phyloP scores from a whole-genome alignment of 2,113 vertebrate species.

The Vulpes vulpes region DNA sequence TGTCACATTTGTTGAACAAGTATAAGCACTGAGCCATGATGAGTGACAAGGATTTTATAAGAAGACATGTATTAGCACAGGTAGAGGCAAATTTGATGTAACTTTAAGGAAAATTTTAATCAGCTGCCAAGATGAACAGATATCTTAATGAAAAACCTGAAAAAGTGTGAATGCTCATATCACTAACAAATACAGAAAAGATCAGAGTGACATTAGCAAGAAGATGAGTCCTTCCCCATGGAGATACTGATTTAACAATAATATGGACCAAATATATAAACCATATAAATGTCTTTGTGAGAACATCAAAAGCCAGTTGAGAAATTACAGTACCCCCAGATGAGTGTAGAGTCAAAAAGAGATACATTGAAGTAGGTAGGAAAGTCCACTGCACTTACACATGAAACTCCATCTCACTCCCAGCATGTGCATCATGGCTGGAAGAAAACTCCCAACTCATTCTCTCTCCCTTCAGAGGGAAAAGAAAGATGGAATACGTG shows the following conservation, averaged over 20 bases:
- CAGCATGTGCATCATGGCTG: not conserved
- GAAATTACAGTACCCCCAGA: not conserved
- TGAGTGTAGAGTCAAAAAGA: not conserved
- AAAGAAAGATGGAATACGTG: not conserved
- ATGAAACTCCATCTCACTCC: not conserved
- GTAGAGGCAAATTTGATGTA: not conserved
- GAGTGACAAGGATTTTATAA: not conserved
- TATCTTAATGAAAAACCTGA: not conserved
- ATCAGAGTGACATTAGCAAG: not conserved
- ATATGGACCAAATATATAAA: not conserved
- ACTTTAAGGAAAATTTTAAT: slow-evolving; percentile 39
- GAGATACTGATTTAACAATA: not conserved
- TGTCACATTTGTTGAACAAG: slow-evolving; percentile 18
- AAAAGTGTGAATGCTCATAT: not conserved
- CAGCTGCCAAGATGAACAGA: not conserved
- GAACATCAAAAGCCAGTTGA: not conserved
- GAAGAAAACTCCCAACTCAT: not conserved
- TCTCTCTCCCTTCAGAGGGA: not conserved
- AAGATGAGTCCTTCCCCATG: not conserved
- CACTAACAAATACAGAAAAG: not conserved
- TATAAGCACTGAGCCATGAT: slow-evolving; percentile 2
- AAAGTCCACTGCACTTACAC: not conserved
- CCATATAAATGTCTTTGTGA: not conserved
- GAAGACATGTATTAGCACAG: not conserved
- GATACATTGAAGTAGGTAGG: not conserved